Percentiles rank a stretch among this genome's conserved stretches.
Evolutionary conservation across 2,888 invertebrate species (phyloP).

Genomic region (Thera obeliscata): DNA sequence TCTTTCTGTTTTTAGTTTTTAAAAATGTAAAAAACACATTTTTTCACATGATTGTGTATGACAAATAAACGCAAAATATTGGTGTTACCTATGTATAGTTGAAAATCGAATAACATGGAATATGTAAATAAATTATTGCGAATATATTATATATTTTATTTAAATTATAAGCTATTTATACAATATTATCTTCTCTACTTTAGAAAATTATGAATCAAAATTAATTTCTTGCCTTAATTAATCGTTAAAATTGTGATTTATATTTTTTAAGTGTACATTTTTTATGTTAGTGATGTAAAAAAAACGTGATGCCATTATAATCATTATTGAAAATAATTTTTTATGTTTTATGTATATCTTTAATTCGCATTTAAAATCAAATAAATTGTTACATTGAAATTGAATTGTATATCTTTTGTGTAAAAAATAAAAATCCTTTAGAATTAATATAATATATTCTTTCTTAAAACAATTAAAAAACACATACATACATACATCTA

Average conservation of each 20-base stretch:
- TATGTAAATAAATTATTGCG: background rate
- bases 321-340: conserved; percentile 54
- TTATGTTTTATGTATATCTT: conserved; percentile 69
- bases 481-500: background rate
- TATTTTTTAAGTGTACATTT: conserved; percentile 71
- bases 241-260: conserved; percentile 59
- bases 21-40: no score
- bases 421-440: conserved; percentile 10
- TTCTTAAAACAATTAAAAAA: conserved; percentile 11
- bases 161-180: conserved; percentile 3
- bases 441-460: conserved; percentile 33
- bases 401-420: background rate
- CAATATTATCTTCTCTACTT: conserved; percentile 7
- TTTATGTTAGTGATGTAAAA: conserved; percentile 63
- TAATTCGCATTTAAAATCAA: conserved; percentile 78
- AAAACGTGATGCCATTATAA: conserved; percentile 75
- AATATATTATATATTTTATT: conserved; percentile 4
- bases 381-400: conserved; percentile 67
- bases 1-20: no score
- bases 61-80: conserved; percentile 22
- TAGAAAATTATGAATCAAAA: conserved; percentile 39
- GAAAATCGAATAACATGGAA: background rate
- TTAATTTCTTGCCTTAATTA: conserved; percentile 66
- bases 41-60: conserved; percentile 15
- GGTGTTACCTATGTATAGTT: background rate